phyloP scores from a whole-genome alignment of 2,888 invertebrate genomes.

The Aproaerema taeniolella region DNA sequence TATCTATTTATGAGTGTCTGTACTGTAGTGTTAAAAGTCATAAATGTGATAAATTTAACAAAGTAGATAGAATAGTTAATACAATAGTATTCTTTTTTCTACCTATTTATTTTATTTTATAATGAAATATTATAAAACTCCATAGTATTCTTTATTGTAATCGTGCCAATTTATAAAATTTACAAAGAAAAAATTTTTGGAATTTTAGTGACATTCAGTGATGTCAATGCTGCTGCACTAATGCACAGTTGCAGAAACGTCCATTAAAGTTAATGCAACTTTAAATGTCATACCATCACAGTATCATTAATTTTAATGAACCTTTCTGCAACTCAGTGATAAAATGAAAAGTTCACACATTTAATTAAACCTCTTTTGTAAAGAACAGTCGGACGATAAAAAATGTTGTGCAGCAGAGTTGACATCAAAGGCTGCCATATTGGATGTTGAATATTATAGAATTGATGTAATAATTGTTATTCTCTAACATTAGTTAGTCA shows the following conservation, averaged over 20 bases:
- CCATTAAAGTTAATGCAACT: too few relatives aligned
- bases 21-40: slow-evolving; percentile 37
- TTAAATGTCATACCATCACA: too few relatives aligned
- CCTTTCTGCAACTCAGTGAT: too few relatives aligned
- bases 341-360: too few relatives aligned
- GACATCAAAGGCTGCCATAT: too few relatives aligned
- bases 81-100: slow-evolving; percentile 10
- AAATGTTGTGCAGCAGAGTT: too few relatives aligned
- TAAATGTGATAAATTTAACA: slow-evolving; percentile 60
- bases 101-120: slow-evolving; percentile 11
- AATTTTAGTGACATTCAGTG: too few relatives aligned
- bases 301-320: too few relatives aligned
- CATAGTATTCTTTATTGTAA: slow-evolving; percentile 29
- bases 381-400: slow-evolving; percentile 23
- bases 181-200: too few relatives aligned
- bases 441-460: slow-evolving; percentile 39
- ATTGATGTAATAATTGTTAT: slow-evolving; percentile 61
- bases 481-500: slow-evolving; percentile 47
- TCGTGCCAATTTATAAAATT: slow-evolving; percentile 46
- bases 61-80: slow-evolving; percentile 12
- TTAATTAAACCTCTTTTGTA: slow-evolving; percentile 24
- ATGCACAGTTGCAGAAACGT: too few relatives aligned
- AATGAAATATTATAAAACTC: too few relatives aligned
- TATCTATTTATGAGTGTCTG: slow-evolving; percentile 31
- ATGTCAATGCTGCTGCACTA: too few relatives aligned